Evolutionary conservation across 64 coral and sea anemone genomes (phyloP).

Genomic region (Dendrophyllia cribrosa): DNA sequence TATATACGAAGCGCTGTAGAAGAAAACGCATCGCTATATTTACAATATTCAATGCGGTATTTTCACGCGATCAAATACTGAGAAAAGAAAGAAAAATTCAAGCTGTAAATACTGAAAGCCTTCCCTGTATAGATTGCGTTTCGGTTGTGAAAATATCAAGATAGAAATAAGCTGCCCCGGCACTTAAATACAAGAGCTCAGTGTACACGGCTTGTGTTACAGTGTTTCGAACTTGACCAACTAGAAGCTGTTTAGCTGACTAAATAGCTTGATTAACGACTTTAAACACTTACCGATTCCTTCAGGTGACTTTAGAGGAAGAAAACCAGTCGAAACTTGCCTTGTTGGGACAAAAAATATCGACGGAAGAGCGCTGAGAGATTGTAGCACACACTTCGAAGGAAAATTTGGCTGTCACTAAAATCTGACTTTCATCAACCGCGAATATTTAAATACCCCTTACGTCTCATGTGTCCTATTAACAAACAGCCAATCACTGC

Average conservation of each 20-base stretch:
- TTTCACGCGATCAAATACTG: conserved; percentile 20
- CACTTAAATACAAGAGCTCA: not conserved
- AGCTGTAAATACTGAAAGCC: not conserved
- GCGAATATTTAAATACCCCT: conserved; percentile 92
- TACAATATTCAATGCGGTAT: conserved; percentile 14
- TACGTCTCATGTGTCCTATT: conserved; percentile 83
- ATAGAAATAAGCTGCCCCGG: not conserved
- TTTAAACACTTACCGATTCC: conserved; percentile 10
- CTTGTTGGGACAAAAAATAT: not conserved
- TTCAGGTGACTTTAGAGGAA: not conserved
- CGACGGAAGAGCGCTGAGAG: not conserved
- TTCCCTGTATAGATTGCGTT: not conserved
- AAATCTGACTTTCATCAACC: conserved; percentile 73
- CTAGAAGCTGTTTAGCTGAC: not conserved
- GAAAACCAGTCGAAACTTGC: not conserved
- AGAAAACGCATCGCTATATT: conserved; percentile 1
- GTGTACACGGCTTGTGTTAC: conserved; percentile 3
- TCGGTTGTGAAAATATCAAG: not conserved
- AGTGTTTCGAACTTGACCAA: conserved; percentile 11
- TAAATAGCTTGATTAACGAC: not conserved
- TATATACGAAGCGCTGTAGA: not conserved
- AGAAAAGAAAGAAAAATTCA: not conserved
- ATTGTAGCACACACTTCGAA: not conserved
- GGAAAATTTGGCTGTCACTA: conserved; percentile 40
- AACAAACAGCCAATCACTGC: conserved; percentile 64